Evolutionary conservation across 2,113 vertebrate species (phyloP).

Genomic region (Peromyscus californicus): DNA sequence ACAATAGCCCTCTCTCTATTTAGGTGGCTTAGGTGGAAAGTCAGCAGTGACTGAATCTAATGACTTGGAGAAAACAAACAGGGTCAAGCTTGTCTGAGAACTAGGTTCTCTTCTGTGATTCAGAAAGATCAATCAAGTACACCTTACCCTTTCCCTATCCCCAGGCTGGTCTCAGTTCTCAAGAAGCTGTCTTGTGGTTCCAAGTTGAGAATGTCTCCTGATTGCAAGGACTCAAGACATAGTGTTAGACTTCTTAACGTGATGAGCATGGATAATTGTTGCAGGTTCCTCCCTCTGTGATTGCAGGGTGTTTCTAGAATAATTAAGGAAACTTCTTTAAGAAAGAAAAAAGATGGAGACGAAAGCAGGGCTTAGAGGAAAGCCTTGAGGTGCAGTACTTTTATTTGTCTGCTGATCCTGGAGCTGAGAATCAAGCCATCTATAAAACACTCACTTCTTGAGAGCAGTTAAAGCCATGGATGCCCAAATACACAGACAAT

Average conservation of each 20-base stretch:
- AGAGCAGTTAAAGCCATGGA: conserved; percentile 49
- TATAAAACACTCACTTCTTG: conserved; percentile 22
- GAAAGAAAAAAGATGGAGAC: background rate
- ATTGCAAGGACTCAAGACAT: background rate
- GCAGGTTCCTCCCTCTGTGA: background rate
- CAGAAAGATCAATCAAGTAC: background rate
- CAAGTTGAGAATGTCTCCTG: background rate
- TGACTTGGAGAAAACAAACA: background rate
- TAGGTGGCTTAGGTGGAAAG: background rate
- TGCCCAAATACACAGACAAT: background rate
- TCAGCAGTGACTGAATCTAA: background rate
- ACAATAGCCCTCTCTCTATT: background rate
- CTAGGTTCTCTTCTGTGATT: background rate
- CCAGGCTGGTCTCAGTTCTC: background rate
- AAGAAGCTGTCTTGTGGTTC: background rate
- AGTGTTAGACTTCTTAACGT: background rate
- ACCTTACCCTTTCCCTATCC: background rate
- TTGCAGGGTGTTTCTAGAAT: conserved; percentile 32
- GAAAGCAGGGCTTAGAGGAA: background rate
- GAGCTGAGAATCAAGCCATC: conserved; percentile 36
- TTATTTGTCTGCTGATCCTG: conserved; percentile 11
- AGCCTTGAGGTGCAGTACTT: background rate
- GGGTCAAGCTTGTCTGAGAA: background rate
- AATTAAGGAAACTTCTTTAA: background rate
- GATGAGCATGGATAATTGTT: background rate